Evolutionary conservation across 2,113 vertebrate genomes (phyloP).

Genomic region (Ovis canadensis): DNA sequence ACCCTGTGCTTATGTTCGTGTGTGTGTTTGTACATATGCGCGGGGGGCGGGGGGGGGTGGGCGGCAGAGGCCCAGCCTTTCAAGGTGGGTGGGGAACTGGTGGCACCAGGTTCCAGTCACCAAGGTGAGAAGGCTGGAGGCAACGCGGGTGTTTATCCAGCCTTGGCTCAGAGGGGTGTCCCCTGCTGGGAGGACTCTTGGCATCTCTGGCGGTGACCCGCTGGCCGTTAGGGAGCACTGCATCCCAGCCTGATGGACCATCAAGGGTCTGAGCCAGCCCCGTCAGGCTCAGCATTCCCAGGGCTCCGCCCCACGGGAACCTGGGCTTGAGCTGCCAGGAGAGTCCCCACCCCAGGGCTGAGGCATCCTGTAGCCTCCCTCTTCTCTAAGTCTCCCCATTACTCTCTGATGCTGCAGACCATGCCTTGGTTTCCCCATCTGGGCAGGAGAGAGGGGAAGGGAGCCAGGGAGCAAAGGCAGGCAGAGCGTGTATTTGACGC

Average conservation of each 20-base stretch:
- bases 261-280: background rate
- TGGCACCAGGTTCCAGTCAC: background rate
- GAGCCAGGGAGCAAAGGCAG: background rate
- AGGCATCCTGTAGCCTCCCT: background rate
- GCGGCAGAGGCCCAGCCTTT: background rate
- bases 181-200: background rate
- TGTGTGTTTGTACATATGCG: fast-evolving
- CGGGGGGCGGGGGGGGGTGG: fast-evolving
- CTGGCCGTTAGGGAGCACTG: background rate
- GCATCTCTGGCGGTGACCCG: background rate
- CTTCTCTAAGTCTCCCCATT: background rate
- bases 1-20: fast-evolving
- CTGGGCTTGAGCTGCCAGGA: background rate
- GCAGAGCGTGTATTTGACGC: background rate
- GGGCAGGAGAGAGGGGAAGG: background rate
- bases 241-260: background rate
- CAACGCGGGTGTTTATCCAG: background rate
- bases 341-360: background rate
- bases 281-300: background rate
- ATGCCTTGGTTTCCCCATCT: background rate
- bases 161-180: background rate
- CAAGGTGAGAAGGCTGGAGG: background rate
- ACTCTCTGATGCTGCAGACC: background rate
- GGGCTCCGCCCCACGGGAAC: fast-evolving
- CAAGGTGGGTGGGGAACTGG: background rate